Evolutionary conservation across 2,797 vertebrate genomes (phyloP).

Genomic region (Acrossocheilus wenchowensis): DNA sequence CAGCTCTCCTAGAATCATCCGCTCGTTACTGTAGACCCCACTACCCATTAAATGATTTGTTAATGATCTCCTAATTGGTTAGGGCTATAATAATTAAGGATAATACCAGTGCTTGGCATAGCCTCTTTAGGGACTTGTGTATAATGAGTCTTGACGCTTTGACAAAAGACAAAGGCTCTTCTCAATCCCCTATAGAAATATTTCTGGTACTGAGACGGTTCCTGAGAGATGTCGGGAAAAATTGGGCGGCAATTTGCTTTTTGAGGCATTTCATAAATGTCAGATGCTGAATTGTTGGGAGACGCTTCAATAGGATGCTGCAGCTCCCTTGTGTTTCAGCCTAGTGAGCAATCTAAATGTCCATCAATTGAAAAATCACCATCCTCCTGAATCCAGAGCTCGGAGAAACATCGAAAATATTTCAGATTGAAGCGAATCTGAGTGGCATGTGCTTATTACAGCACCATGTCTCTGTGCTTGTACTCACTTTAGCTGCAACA

Average conservation of each 20-base stretch:
- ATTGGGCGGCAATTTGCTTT: constrained; percentile 20
- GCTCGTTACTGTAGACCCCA: constrained; percentile 36
- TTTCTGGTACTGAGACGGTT: constrained; percentile 29
- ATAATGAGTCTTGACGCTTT: constrained; percentile 37
- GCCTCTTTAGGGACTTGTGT: constrained; percentile 36
- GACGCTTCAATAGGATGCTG: constrained; percentile 21
- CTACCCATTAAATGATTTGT: constrained; percentile 51
- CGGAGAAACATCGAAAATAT: constrained; percentile 35
- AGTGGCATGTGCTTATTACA: constrained; percentile 59
- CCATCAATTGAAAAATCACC: constrained; percentile 42
- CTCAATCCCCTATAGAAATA: constrained; percentile 27
- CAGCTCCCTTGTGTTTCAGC: constrained; percentile 37
- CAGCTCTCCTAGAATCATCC: constrained; percentile 28
- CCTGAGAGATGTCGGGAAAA: constrained; percentile 14
- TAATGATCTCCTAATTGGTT: constrained; percentile 56
- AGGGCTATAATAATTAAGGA: constrained; percentile 47
- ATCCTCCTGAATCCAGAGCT: constrained; percentile 30
- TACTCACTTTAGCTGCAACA: neutral
- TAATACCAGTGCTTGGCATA: constrained; percentile 47
- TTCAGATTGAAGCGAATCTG: constrained; percentile 33
- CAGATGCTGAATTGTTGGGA: constrained; percentile 46
- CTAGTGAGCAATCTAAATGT: constrained; percentile 44
- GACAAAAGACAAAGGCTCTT: constrained; percentile 43
- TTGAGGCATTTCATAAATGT: constrained; percentile 53
- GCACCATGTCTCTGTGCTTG: constrained; percentile 27